Evolutionary conservation across 1,140 invertebrate genomes (phyloP).

Genomic region (Prorops nasuta): DNA sequence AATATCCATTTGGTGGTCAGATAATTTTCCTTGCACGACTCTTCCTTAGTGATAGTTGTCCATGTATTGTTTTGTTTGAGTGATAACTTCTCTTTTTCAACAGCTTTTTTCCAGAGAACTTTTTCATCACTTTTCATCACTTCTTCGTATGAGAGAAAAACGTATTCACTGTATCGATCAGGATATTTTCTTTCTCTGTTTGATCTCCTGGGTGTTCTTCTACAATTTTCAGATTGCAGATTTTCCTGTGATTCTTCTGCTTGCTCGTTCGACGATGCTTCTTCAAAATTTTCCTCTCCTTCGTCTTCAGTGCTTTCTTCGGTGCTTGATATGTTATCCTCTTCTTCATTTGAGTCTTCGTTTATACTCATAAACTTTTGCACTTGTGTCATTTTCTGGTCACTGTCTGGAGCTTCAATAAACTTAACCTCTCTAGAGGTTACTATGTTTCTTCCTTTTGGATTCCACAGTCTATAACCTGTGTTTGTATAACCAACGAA

Average conservation of each 20-base stretch:
- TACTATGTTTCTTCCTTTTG: conserved; percentile 23
- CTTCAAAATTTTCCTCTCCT: neutral
- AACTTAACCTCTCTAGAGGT: conserved; percentile 22
- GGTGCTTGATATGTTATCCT: neutral
- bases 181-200: neutral
- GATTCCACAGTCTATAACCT: conserved; percentile 31
- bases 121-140: neutral
- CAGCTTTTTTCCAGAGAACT: neutral
- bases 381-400: neutral
- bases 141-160: neutral
- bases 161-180: neutral
- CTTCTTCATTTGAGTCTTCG: neutral
- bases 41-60: no score
- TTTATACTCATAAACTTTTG: neutral
- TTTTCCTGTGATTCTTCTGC: no score
- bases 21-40: no score
- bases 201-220: neutral
- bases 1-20: neutral
- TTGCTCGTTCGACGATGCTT: neutral
- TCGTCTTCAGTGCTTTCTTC: neutral
- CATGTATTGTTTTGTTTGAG: neutral
- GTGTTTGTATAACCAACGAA: conserved; percentile 26
- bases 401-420: conserved; percentile 6
- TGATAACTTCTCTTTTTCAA: neutral
- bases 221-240: no score